Base-by-base conservation (phyloP, 2,888 invertebrate species). In the Drosophila cognata region DNA sequence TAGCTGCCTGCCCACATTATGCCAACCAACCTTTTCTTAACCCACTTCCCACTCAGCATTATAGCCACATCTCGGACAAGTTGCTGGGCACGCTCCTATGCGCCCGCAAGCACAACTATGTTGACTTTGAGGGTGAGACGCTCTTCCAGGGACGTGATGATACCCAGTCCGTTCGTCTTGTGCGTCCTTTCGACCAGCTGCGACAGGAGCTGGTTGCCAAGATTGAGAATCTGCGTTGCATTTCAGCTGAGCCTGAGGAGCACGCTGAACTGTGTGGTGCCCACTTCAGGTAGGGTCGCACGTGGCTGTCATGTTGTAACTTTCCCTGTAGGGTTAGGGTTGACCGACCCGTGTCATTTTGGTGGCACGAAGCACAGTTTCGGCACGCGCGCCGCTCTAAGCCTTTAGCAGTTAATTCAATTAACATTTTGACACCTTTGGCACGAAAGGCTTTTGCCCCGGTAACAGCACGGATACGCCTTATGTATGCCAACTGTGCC, bases 91-190 rank as follows among this genome's bases (percentile, higher is more conserved):
- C 98, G 78, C 94, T 99, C 63, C 93, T 99, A 69, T 94, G 99
- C 75, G 98, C 98, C 0, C 94, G 99, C 74, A 98, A 98, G 92
- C 96, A 98, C 91, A 96, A 97, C 53, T 94, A 98, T 56, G 94
- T 99, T 2, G 95, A 95, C 79, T 99, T 99, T 91, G 97, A 98
- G 92, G 98, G 98, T 52, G 99, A 99, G 94, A 97, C 97, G 89
- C 94, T 99, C 71, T 99, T 97, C 92, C 99, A 99, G 56, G 81
- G 98, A 93, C 95, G 97, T 67, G 99, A 99, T 90, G 98, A 99
- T 80, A 94, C 97, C 82, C 97, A 97, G 0, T 95, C 97, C 0
- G 96, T 99, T 55, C 96, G 96, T 78, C 94, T 99, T 71, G 91
- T 96, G 75, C 96, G 96, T 91, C 94, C 97, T 0, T 96, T 97